phyloP scores from a whole-genome alignment of 2,888 invertebrate species.

The Biston betularia region DNA sequence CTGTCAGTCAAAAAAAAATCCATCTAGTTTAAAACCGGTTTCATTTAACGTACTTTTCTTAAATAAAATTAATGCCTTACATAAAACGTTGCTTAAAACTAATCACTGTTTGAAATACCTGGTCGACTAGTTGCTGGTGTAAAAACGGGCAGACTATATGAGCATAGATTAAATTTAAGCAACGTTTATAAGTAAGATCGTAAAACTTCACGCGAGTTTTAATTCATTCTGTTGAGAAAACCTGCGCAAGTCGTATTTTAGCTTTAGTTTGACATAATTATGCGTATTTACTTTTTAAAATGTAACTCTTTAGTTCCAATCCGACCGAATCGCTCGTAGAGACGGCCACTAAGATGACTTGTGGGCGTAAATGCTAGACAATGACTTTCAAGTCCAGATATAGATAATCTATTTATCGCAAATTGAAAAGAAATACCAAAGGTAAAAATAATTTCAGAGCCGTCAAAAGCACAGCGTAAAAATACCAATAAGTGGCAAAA shows the following conservation, averaged over 20 bases:
- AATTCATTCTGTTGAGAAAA: no score
- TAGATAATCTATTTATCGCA: slow-evolving; percentile 11
- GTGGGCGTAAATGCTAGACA: slow-evolving; percentile 13
- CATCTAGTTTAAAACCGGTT: neutral
- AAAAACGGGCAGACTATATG: no score
- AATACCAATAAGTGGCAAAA: neutral
- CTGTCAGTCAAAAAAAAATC: neutral
- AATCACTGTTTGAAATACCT: no score
- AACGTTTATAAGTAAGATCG: no score
- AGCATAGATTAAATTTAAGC: no score
- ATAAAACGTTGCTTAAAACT: no score
- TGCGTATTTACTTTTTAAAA: neutral
- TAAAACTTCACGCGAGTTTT: no score
- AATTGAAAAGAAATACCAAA: slow-evolving; percentile 2
- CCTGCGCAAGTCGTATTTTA: no score
- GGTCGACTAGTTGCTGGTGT: no score
- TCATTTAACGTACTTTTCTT: no score
- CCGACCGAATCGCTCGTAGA: neutral
- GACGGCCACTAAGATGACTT: neutral
- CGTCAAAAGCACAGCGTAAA: neutral
- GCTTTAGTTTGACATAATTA: no score
- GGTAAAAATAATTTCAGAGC: neutral
- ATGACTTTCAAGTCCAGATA: slow-evolving; percentile 13
- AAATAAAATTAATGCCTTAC: no score
- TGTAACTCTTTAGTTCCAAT: neutral